Conservation (phyloP, 2,113 vertebrate genomes). For the Pterocles orientalis region DNA sequence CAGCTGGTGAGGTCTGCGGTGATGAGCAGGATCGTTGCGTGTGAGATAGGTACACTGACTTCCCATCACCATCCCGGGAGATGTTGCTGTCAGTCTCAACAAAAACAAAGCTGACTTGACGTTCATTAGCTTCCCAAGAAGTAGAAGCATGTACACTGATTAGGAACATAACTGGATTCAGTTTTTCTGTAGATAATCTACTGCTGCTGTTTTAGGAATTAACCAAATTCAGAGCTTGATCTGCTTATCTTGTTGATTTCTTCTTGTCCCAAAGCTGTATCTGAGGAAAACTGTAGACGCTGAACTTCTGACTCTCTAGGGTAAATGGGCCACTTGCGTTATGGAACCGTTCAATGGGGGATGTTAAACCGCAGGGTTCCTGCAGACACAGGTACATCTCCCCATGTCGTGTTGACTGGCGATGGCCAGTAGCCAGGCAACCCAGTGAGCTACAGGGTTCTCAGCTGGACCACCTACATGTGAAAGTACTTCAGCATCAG, state of each 20-base stretch:
- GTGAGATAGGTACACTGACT: not conserved
- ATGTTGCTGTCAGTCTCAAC: not conserved
- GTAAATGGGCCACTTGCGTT: not conserved
- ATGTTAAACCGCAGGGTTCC: not conserved
- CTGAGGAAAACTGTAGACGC: not conserved
- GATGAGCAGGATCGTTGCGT: not conserved
- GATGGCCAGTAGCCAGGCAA: not conserved
- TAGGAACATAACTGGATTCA: not conserved
- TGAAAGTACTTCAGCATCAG: not conserved
- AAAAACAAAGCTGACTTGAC: not conserved
- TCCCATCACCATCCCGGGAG: not conserved
- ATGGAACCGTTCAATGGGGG: not conserved
- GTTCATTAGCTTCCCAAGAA: not conserved
- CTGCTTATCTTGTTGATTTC: not conserved
- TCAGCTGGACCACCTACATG: not conserved
- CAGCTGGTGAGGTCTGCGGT: not conserved
- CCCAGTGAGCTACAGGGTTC: not conserved
- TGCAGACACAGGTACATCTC: not conserved
- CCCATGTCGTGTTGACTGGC: fast-evolving
- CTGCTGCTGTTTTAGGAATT: not conserved
- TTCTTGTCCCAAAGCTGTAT: not conserved
- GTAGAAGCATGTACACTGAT: not conserved
- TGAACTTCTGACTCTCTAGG: not conserved
- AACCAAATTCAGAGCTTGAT: not conserved
- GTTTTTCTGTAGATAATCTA: not conserved